Evolutionary conservation across 1,140 invertebrate species (phyloP), one percentile per base, ranked within the genome.

Genomic region (Drosophila triauraria): DNA sequence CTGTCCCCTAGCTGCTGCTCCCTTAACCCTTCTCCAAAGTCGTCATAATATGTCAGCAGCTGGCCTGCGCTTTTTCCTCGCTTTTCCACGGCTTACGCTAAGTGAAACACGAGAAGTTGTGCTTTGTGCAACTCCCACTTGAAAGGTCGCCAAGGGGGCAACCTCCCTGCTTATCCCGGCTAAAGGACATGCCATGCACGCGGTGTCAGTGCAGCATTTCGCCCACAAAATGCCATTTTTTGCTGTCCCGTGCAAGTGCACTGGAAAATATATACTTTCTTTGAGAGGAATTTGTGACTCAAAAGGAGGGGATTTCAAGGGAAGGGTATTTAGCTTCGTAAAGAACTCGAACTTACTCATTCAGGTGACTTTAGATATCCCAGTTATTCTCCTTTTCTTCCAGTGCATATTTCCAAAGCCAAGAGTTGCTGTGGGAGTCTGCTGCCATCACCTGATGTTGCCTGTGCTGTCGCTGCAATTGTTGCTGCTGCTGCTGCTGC

Each of bases 41-140:
- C 63, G 35, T 71, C 40, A 68, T 56, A 68, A 68, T 70, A 32
- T 56, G 62, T 68, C 64, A 48, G 32, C 59, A 48, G 59, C n/a
- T 9, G 23, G 30, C 38, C 9, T 9, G 23, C 27, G 32, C 27
- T 23, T 67, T 62, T 38, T 25, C 56, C 13, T 20, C 25, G 44
- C 46, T 50, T 50, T 42, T 51, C 44, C 61, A n/a, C 25, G 67
- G 51, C 69, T 72, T 59, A 71, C 67, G 44, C 32, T 72, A 71
- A 59, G 43, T 71, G 65, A 71, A 71, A 57, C 69, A 71, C 69
- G 65, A 71, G 44, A 38, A 71, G 69, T 71, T 57, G 35, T 40
- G 43, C 67, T 72, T 50, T 71, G 64, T 48, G 40, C 64, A 2
- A 20, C 50, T 8, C 17, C 64, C 50, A 47, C 40, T 40, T 5